Conservation (phyloP, 2,113 vertebrate genomes). For the Phycodurus eques region DNA sequence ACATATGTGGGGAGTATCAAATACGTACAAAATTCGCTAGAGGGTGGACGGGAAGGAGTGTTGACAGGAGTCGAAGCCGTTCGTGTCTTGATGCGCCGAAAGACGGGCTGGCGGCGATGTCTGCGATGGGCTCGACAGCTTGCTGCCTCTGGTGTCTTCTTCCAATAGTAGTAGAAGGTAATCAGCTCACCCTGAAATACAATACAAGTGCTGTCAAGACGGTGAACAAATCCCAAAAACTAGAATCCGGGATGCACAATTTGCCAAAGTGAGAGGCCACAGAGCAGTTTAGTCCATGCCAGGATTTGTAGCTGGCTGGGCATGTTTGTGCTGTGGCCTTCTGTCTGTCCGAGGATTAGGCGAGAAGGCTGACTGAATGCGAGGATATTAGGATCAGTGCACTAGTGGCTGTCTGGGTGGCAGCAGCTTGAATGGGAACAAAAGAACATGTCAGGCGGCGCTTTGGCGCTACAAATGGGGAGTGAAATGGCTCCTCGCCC, state of each 20-base stretch:
- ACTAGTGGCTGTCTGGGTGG: slow-evolving; percentile 83
- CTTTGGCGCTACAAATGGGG: slow-evolving; percentile 79
- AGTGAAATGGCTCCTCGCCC: slow-evolving; percentile 76
- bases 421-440: slow-evolving; percentile 82
- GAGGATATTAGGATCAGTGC: slow-evolving; percentile 78
- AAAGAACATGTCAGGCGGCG: slow-evolving; percentile 79
- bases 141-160: slow-evolving; percentile 96
- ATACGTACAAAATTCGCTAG: slow-evolving; percentile 94
- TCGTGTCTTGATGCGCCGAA: slow-evolving; percentile 96
- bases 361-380: slow-evolving; percentile 69
- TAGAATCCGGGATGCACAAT: neutral
- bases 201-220: slow-evolving; percentile 37
- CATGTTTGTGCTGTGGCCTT: slow-evolving; percentile 58
- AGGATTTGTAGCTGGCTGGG: slow-evolving; percentile 68
- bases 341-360: slow-evolving; percentile 79
- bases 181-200: slow-evolving; percentile 90
- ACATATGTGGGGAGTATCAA: slow-evolving; percentile 4
- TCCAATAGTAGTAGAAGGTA: slow-evolving; percentile 99
- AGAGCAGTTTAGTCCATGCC: slow-evolving; percentile 64
- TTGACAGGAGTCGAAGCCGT: slow-evolving; percentile 95
- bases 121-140: slow-evolving; percentile 94
- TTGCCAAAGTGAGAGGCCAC: slow-evolving; percentile 15
- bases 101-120: slow-evolving; percentile 95
- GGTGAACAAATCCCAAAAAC: slow-evolving; percentile 1
- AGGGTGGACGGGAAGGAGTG: slow-evolving; percentile 93